These are phyloP conservation scores for Benthosema pterotum DNA, from an alignment of 2,797 vertebrate genomes.

Conservation along the genomic window DNA sequence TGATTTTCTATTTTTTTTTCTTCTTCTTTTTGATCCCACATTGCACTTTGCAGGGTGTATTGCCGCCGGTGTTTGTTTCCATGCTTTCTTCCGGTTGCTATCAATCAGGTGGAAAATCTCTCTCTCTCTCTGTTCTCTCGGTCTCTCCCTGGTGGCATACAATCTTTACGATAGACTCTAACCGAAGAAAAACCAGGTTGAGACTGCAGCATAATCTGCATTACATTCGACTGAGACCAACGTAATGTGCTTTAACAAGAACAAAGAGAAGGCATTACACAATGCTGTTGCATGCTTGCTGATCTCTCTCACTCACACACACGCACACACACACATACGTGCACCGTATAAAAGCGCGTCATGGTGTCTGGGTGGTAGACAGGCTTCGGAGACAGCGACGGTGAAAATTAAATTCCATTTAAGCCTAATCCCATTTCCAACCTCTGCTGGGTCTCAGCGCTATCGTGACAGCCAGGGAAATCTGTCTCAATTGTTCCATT, in stretches of 20 bases:
- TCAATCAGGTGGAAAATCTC: slow-evolving; percentile 21
- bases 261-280: slow-evolving; percentile 24
- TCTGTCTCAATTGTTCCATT: slow-evolving; percentile 79
- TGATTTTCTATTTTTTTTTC: not conserved
- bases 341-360: slow-evolving; percentile 48
- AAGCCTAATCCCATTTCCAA: slow-evolving; percentile 84
- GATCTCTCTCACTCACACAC: slow-evolving; percentile 37
- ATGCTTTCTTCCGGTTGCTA: slow-evolving; percentile 19
- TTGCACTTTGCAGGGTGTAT: not conserved
- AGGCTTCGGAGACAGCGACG: slow-evolving; percentile 75
- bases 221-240: slow-evolving; percentile 4
- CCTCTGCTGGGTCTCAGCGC: slow-evolving; percentile 75
- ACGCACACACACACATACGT: slow-evolving; percentile 41
- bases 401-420: slow-evolving; percentile 87
- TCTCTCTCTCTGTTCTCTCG: not conserved
- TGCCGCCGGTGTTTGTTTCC: slow-evolving; percentile 12
- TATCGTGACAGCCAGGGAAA: slow-evolving; percentile 80
- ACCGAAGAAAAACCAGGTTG: slow-evolving; percentile 34
- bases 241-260: slow-evolving; percentile 24
- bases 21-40: not conserved
- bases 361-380: slow-evolving; percentile 79
- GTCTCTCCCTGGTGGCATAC: not conserved
- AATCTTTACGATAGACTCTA: slow-evolving; percentile 30
- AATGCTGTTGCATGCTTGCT: slow-evolving; percentile 38
- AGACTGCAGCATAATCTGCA: slow-evolving; percentile 32